phyloP scores from a whole-genome alignment of 2,888 invertebrate genomes.

The Aporophyla lueneburgensis region DNA sequence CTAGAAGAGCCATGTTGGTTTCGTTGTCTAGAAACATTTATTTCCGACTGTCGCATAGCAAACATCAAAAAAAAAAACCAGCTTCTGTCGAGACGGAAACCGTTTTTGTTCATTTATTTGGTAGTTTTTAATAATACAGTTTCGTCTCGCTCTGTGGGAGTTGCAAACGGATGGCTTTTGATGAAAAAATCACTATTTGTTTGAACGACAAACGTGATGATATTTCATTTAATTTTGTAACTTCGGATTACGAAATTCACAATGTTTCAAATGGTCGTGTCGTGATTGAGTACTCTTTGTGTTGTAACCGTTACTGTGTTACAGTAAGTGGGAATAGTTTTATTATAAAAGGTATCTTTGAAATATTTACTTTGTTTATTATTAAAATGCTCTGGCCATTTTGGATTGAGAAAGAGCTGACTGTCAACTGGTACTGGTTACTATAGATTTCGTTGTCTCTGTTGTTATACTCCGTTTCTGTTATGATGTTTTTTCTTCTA shows the following conservation, averaged over 20 bases:
- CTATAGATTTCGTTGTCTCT: conserved; percentile 2
- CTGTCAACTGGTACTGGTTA: conserved; percentile 10
- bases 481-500: background rate
- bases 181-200: conserved; percentile 52
- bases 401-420: conserved; percentile 29
- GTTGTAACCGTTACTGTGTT: conserved; percentile 36
- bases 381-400: conserved; percentile 10
- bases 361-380: conserved; percentile 39
- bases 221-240: conserved; percentile 56
- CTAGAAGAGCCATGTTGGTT: conserved; percentile 22
- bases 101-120: conserved; percentile 72
- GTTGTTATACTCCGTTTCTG: background rate
- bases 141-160: conserved; percentile 70
- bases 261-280: conserved; percentile 37
- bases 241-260: conserved; percentile 46
- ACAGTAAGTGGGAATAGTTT: conserved; percentile 35
- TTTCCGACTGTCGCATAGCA: conserved; percentile 43
- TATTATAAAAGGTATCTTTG: conserved; percentile 35
- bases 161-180: conserved; percentile 51
- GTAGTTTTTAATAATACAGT: conserved; percentile 69
- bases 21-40: conserved; percentile 35
- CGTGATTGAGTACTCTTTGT: conserved; percentile 48
- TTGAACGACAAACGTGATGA: conserved; percentile 48
- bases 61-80: conserved; percentile 40
- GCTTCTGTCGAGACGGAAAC: conserved; percentile 65